These are phyloP conservation scores for Epizoanthus stellaris DNA, from an alignment of 92 coral and sea anemone species.

Conservation along the genomic window DNA sequence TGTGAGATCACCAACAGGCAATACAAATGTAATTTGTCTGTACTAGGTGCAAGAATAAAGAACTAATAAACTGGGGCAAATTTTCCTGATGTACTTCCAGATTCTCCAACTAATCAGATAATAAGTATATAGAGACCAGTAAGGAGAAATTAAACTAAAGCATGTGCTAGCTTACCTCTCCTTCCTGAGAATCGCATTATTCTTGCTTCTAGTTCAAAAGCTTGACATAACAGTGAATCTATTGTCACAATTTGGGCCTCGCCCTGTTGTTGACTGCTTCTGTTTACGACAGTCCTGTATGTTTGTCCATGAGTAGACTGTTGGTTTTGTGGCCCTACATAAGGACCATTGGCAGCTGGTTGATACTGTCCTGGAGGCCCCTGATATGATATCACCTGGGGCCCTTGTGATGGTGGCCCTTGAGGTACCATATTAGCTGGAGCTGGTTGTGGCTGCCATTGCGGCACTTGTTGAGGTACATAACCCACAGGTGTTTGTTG, in stretches of 20 bases:
- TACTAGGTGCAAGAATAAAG: no score
- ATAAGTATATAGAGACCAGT: neutral
- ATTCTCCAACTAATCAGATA: neutral
- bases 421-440: slow-evolving; percentile 28
- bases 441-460: slow-evolving; percentile 51
- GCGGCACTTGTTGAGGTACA: slow-evolving; percentile 30
- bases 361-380: slow-evolving; percentile 12
- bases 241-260: slow-evolving; percentile 72
- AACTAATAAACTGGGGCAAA: no score
- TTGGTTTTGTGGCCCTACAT: neutral
- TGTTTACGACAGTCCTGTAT: neutral
- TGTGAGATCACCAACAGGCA: no score
- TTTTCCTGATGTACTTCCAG: no score
- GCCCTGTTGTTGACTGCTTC: slow-evolving; percentile 9
- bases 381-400: slow-evolving; percentile 31
- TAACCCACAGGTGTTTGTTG: slow-evolving; percentile 36
- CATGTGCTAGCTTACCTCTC: slow-evolving; percentile 70
- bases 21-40: no score
- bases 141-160: neutral
- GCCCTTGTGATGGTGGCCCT: slow-evolving; percentile 23
- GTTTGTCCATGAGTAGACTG: neutral
- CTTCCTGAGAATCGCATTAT: slow-evolving; percentile 81
- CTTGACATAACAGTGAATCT: slow-evolving; percentile 84
- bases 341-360: neutral
- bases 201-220: slow-evolving; percentile 81